Evolutionary conservation across 2,797 vertebrate species (phyloP), one percentile per base, ranked within the genome.

Genomic region (Propithecus deckenii): DNA sequence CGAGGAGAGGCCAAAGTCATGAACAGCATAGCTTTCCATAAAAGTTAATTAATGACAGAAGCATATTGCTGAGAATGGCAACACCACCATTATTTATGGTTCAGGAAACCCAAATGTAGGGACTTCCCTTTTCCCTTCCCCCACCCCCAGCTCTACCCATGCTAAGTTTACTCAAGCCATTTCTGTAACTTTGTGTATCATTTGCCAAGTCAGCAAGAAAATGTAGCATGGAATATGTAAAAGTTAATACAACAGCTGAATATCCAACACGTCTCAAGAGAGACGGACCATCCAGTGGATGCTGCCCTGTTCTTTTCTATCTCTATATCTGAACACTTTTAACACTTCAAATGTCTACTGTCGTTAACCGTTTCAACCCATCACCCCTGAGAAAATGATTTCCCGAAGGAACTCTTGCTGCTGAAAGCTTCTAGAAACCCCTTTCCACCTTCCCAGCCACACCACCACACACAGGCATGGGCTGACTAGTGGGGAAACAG

Each of bases 21-120:
- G 96, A 97, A 97, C 97, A 95, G 93, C 97, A 41, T 71, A 79
- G 96, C 97, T 90, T 98, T 98, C 97, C 97, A 98, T 98, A 97
- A 98, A 97, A 97, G 96, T 96, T 97, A 97, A 97, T 97, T 97
- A 98, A 97, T 28, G 93, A 86, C 97, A 97, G 97, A 91, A 97
- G 91, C 89, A 95, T 97, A 97, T 97, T 96, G 94, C 90, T 96
- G 88, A 48, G 84, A 96, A 97, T 75, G 95, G 97, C 46, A 59
- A 81, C 50, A 41, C 0, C 1, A 48, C 55, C 5, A 0, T 97
- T 97, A 97, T 97, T 98, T 97, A 97, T 83, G 91, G 93, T 78
- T 78, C 93, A 92, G 97, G 94, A 98, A 97, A 97, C 93, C 88
- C 89, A 92, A 92, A 89, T 76, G 86, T 32, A 94, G 65, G 88